These are phyloP conservation scores for Microplitis demolitor DNA, from an alignment of 1,140 invertebrate genomes.

Conservation along the genomic window DNA sequence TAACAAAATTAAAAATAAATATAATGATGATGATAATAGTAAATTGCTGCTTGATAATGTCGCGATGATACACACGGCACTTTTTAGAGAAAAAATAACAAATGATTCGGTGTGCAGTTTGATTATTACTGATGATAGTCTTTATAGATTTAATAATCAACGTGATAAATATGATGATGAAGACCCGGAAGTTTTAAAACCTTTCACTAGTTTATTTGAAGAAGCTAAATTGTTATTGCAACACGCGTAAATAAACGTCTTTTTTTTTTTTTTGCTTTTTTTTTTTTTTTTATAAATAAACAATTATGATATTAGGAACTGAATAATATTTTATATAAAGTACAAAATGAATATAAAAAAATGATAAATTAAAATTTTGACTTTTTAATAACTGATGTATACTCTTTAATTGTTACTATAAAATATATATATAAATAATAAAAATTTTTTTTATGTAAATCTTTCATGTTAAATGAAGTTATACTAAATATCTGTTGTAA, in stretches of 20 bases:
- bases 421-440: not conserved
- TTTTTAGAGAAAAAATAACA: slow-evolving; percentile 43
- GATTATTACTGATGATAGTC: slow-evolving; percentile 43
- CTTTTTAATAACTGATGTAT: too few relatives aligned
- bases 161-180: slow-evolving; percentile 40
- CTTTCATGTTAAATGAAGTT: too few relatives aligned
- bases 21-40: slow-evolving; percentile 53
- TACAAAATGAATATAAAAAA: too few relatives aligned
- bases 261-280: slow-evolving; percentile 15
- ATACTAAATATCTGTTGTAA: too few relatives aligned
- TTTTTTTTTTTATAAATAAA: not conserved
- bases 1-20: slow-evolving; percentile 65
- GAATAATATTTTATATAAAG: too few relatives aligned
- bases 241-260: slow-evolving; percentile 33
- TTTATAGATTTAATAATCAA: slow-evolving; percentile 44
- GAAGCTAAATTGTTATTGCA: slow-evolving; percentile 53
- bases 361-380: too few relatives aligned
- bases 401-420: not conserved
- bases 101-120: slow-evolving; percentile 39
- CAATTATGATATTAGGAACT: too few relatives aligned
- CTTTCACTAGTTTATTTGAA: slow-evolving; percentile 52
- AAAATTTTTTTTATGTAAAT: too few relatives aligned
- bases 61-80: slow-evolving; percentile 52
- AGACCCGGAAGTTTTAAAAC: slow-evolving; percentile 46
- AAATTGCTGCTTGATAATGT: slow-evolving; percentile 48